phyloP scores from a whole-genome alignment of 2,888 invertebrate genomes.

The Arctia plantaginis region DNA sequence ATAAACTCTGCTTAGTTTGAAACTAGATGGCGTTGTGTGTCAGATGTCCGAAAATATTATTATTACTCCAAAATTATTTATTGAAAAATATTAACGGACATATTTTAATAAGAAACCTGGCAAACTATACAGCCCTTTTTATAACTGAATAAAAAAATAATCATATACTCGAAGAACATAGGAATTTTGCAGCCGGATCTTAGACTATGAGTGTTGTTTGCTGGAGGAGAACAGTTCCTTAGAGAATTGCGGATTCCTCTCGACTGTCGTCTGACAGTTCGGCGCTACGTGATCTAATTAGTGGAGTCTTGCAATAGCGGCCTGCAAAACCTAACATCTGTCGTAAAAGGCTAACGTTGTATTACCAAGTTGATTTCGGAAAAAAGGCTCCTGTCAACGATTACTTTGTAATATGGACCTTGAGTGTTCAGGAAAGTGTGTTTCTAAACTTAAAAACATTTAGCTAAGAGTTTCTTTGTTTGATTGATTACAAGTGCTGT shows the following conservation, averaged over 20 bases:
- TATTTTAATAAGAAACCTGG: no score
- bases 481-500: no score
- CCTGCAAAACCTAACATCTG: constrained; percentile 10
- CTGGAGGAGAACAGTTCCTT: constrained; percentile 1
- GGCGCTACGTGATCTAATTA: constrained; percentile 48
- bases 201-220: constrained; percentile 1
- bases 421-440: neutral
- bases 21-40: no score
- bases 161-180: neutral
- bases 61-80: no score
- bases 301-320: constrained; percentile 9
- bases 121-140: no score
- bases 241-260: constrained; percentile 14
- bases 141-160: no score
- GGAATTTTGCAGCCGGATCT: neutral
- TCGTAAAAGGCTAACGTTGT: constrained; percentile 15
- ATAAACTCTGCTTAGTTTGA: no score
- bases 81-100: no score
- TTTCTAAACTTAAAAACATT: no score
- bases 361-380: constrained; percentile 3
- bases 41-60: no score
- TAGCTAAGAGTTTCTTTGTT: no score
- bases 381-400: neutral
- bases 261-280: constrained; percentile 27
- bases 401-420: neutral